A percentile compares a stretch with the other conserved stretches of the same genome.
Conservation (phyloP, 2,797 vertebrate genomes). For the Syndactyla subalaris region DNA sequence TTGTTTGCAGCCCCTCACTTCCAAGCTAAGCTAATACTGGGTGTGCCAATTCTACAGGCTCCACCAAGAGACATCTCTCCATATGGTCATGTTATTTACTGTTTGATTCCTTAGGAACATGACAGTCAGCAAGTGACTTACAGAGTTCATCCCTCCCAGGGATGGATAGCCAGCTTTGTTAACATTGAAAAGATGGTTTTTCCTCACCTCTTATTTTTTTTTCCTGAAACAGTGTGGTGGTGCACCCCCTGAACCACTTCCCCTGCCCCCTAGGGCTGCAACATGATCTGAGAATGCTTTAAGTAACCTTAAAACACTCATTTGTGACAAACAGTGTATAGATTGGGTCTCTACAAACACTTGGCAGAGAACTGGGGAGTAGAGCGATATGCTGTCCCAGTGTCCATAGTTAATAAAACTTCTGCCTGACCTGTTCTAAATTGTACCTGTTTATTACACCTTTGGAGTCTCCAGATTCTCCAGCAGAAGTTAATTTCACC, state of each 20-base stretch:
- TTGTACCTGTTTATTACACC: not conserved
- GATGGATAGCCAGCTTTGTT: not conserved
- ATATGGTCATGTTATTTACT: not conserved
- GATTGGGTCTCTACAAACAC: not conserved
- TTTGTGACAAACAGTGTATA: not conserved
- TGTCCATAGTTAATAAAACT: not conserved
- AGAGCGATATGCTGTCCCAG: not conserved
- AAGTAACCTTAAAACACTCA: not conserved
- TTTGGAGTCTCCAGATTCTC: not conserved
- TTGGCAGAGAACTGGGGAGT: not conserved
- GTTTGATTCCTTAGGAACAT: not conserved
- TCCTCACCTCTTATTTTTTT: not conserved
- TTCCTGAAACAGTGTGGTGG: not conserved
- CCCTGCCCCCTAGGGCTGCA: not conserved
- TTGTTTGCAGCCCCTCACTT: not conserved
- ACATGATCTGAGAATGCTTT: not conserved
- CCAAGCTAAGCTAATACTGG: not conserved
- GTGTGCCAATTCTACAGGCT: not conserved
- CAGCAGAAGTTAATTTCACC: not conserved
- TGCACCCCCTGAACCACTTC: not conserved
- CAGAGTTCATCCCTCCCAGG: not conserved
- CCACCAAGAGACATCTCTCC: not conserved
- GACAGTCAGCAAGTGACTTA: not conserved
- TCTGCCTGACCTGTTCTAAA: not conserved
- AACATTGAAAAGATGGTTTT: not conserved